Evolutionary conservation across 92 coral and sea anemone genomes (phyloP), one percentile per base, ranked within the genome.

Genomic region (Porites cylindrica): DNA sequence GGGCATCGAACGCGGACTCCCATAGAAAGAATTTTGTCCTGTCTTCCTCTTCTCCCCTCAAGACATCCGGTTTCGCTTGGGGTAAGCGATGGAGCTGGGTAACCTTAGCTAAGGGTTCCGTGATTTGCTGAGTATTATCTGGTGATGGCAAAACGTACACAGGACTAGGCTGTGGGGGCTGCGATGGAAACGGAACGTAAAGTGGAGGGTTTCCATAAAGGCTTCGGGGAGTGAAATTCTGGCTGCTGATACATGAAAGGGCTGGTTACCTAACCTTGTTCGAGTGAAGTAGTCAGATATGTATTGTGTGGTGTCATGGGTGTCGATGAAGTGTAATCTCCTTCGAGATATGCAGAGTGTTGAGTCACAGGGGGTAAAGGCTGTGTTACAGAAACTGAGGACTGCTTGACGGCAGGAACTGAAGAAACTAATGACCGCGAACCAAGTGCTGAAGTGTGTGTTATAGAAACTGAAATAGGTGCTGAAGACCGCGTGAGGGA

Each of bases 31-130:
- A 85, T 43, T 58, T 90, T 9, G 93, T 90, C 61, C 89, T 93
- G 87, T 92, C 93, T 24, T 89, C 76, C 7, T 89, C 92, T 6
- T 86, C 83, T 32, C 95, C 94, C 50, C 79, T 75, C 86, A 85
- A 92, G 10, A 70, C 58, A 6, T 85, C 95, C 14, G 92, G 88
- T 70, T 79, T 92, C 3, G 91, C 75, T 68, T 89, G 91, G 6
- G 91, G 91, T 47, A 86, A 75, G 73, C 91, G 79, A 14, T 93
- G 85, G 21, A 89, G 79, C 86, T 90, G 96, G 9, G 88, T 82
- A 11, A 86, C 76, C 72, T 75, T 65, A n/a, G 91, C 84, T 18
- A 90, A 58, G 54, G 93, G 75, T 21, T 93, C 92, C 6, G 81
- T 62, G 68, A 85, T 16, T 70, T 80, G 89, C 19, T 50, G 75